A percentile compares a stretch with the other conserved stretches of the same genome.
phyloP scores from a whole-genome alignment of 2,888 invertebrate genomes.

The Tipula confusa region DNA sequence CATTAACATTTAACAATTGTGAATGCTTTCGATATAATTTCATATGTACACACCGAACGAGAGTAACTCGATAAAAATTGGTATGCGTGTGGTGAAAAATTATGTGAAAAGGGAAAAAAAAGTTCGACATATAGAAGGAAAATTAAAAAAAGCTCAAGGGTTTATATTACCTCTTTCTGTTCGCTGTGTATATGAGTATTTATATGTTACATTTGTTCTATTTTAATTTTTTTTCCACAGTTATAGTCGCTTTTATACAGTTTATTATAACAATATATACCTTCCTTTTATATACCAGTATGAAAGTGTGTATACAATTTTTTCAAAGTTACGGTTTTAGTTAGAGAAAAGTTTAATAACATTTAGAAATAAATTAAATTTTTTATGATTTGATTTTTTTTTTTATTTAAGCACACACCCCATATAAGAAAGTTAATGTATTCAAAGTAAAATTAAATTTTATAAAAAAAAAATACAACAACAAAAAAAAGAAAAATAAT shows the following conservation, averaged over 20 bases:
- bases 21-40: neutral
- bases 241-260: neutral
- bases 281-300: too few relatives aligned
- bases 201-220: neutral
- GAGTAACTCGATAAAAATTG: neutral
- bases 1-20: neutral
- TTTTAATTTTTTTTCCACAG: neutral
- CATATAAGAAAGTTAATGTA: neutral
- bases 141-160: neutral
- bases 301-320: too few relatives aligned
- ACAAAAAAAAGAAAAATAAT: too few relatives aligned
- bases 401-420: constrained; percentile 4
- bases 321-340: neutral
- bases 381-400: constrained; percentile 26
- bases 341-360: constrained; percentile 25
- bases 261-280: neutral
- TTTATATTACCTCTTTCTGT: neutral
- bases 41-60: neutral
- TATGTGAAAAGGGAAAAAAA: neutral
- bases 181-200: neutral
- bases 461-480: neutral
- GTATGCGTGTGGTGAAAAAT: neutral
- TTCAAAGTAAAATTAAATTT: neutral
- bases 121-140: neutral
- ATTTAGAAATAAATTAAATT: constrained; percentile 25